These are phyloP conservation scores for Hermaeophaga mercurialis DNA, from an alignment of 2,888 invertebrate species.

Conservation along the genomic window DNA sequence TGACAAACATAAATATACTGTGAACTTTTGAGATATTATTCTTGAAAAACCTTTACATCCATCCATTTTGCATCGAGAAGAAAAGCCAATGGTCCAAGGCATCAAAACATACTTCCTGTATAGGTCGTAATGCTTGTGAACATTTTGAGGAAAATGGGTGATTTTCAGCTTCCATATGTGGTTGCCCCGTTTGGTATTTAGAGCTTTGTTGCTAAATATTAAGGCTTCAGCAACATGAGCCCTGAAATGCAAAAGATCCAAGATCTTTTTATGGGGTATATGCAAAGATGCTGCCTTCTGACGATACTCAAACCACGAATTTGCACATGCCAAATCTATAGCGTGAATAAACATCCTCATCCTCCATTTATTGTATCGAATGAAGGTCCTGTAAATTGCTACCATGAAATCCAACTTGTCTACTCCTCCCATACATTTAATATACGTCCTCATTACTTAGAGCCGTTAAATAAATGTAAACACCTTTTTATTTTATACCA, in stretches of 20 bases:
- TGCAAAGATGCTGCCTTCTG: constrained; percentile 19
- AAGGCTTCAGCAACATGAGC: constrained; percentile 28
- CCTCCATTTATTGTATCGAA: constrained; percentile 16
- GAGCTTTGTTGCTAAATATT: constrained; percentile 20
- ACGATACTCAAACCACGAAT: no score
- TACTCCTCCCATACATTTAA: constrained; percentile 3
- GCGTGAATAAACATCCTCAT: constrained; percentile 23
- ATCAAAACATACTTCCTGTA: constrained; percentile 6
- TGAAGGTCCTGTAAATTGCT: constrained; percentile 12
- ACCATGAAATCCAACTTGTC: constrained; percentile 20
- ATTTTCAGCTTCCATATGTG: constrained; percentile 8
- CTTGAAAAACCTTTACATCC: constrained; percentile 4
- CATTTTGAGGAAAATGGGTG: constrained; percentile 12
- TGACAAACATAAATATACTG: constrained; percentile 8
- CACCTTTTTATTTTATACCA: neutral
- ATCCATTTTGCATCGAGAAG: constrained; percentile 2
- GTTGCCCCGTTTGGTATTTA: constrained; percentile 13
- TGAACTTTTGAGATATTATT: constrained; percentile 8
- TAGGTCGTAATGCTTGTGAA: neutral
- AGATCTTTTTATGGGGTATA: constrained; percentile 25
- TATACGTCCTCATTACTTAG: neutral
- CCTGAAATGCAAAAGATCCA: constrained; percentile 31
- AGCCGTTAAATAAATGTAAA: neutral
- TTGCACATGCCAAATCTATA: constrained; percentile 20
- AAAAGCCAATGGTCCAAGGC: neutral